phyloP scores from a whole-genome alignment of 2,113 vertebrate species.

The Todiramphus chloris region DNA sequence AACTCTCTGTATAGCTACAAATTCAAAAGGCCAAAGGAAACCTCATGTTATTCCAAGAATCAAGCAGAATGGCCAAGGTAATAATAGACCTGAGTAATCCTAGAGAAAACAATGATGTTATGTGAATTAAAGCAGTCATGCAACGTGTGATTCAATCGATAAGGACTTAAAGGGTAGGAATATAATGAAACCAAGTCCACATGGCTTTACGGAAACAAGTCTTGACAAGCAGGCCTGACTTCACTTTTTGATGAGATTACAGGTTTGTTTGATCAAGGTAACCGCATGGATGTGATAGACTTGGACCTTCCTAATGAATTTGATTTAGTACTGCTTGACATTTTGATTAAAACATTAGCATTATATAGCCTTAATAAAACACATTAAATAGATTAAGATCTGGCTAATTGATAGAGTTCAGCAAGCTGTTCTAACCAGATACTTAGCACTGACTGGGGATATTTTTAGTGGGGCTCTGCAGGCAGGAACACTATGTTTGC shows the following conservation, averaged over 20 bases:
- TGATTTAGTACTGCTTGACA: slow-evolving; percentile 64
- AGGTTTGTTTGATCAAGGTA: slow-evolving; percentile 66
- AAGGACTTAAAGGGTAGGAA: slow-evolving; percentile 16
- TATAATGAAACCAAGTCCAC: slow-evolving; percentile 30
- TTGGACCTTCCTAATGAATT: slow-evolving; percentile 65
- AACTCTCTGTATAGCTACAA: neutral
- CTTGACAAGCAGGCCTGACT: slow-evolving; percentile 58
- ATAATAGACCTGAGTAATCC: neutral
- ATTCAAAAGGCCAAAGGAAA: neutral
- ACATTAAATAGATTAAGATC: slow-evolving; percentile 71
- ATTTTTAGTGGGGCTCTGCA: slow-evolving; percentile 60
- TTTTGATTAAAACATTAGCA: slow-evolving; percentile 72
- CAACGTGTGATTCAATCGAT: slow-evolving; percentile 6
- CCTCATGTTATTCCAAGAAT: neutral
- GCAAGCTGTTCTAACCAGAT: slow-evolving; percentile 64
- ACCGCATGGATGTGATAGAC: slow-evolving; percentile 56
- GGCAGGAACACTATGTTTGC: slow-evolving; percentile 14
- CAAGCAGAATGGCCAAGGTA: neutral
- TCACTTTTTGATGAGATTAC: slow-evolving; percentile 63
- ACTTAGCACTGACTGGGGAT: slow-evolving; percentile 23
- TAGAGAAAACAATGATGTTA: neutral
- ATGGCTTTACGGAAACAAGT: slow-evolving; percentile 44
- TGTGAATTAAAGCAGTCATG: neutral
- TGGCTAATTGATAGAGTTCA: slow-evolving; percentile 68
- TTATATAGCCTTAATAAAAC: slow-evolving; percentile 66